Base-by-base conservation (phyloP, 1,140 invertebrate genomes). In the Agrilus planipennis region DNA sequence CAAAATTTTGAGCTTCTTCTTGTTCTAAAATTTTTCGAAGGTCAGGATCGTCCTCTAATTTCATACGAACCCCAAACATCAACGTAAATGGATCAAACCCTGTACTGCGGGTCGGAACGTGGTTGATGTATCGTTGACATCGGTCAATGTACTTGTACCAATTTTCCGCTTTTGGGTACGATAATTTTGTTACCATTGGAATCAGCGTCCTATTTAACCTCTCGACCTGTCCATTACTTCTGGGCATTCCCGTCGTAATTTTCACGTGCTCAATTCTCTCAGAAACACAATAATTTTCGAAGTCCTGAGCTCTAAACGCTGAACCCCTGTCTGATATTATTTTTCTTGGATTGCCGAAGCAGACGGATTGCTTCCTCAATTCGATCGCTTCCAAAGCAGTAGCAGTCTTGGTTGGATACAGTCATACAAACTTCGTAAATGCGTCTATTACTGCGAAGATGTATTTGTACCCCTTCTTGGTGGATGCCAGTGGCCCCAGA, bases 301-400 rank as follows among this genome's bases (percentile, higher is more conserved):
- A 57, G 4, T 55, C 49, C 4, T 38, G 23, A 12, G 53, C 53
- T 16, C 47, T 55, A 39, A 58, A 60, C 36, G 32, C 30, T 15
- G 42, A 51, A 11, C 51, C 55, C 31, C 53, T 42, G 41, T 58
- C 54, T 3, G 49, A 52, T 6, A 58, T 47, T 20, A 61, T 46
- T 15, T 30, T 17, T 12, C 25, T 40, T 10, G 53, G 52, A 34
- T 43, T 20, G 34, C 55, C 50, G 36, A 46, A 52, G 38, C 42
- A 19, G 3, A 15, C 2, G 39, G 49, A 49, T 42, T 48, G 51
- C 11, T 35, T 15, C 11, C 16, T n/a, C n/a, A 53, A 34, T 12
- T 42, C 28, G 15, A 50, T 50, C 4, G 40, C 43, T 27, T 52
- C 50, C 15, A 21, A 38, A 10, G 36, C 35, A 14, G 39, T 30